These are phyloP conservation scores for Bettongia penicillata DNA, from an alignment of 2,113 vertebrate species.

Conservation along the genomic window DNA sequence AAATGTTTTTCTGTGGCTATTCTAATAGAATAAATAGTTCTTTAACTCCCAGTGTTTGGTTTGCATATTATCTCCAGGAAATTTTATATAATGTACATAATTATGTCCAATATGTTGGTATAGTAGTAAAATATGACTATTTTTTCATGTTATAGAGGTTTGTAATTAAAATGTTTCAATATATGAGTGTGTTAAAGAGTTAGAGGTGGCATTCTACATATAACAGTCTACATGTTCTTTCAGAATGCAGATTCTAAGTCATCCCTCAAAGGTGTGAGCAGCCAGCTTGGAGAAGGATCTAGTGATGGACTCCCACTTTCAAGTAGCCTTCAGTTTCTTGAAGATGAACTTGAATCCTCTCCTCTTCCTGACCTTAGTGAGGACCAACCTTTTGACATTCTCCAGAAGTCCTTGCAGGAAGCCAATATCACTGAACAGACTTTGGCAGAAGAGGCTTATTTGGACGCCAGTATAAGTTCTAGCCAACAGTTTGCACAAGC, in stretches of 20 bases:
- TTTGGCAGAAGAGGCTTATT: constrained; percentile 95
- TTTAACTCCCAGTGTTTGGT: neutral
- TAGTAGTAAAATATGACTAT: neutral
- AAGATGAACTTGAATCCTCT: constrained; percentile 95
- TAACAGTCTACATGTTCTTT: constrained; percentile 68
- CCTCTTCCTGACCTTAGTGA: constrained; percentile 93
- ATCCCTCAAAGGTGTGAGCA: constrained; percentile 91
- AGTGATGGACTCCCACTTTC: constrained; percentile 93
- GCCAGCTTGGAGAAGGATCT: constrained; percentile 90
- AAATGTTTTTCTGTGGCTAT: neutral
- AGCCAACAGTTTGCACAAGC: constrained; percentile 89
- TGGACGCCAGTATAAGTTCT: constrained; percentile 93
- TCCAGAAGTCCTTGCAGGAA: constrained; percentile 98
- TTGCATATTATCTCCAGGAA: neutral
- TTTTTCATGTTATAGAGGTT: neutral
- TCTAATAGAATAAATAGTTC: neutral
- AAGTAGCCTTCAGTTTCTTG: constrained; percentile 96
- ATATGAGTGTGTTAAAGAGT: neutral
- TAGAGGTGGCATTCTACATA: neutral
- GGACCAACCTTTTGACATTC: constrained; percentile 99
- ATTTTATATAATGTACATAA: neutral
- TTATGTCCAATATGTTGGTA: neutral
- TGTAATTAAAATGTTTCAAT: constrained; percentile 20
- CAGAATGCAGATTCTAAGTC: constrained; percentile 88
- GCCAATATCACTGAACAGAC: constrained; percentile 99